These are phyloP conservation scores for Okapia johnstoni DNA, from an alignment of 2,113 vertebrate species.

Conservation along the genomic window DNA sequence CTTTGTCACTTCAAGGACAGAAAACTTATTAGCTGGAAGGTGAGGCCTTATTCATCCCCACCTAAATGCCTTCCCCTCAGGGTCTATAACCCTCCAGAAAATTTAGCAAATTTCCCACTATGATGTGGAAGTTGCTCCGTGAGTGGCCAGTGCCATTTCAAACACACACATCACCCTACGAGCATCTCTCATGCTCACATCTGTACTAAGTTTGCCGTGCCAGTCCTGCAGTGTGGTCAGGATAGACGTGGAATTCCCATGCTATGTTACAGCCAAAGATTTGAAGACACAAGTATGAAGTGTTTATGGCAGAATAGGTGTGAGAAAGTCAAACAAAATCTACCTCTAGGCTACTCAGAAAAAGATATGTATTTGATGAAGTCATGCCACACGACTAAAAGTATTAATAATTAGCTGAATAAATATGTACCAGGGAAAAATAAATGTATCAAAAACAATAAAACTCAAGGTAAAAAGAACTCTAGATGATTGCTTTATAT, in stretches of 20 bases:
- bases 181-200: neutral
- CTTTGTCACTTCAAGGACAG: neutral
- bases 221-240: accelerated
- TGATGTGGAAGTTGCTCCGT: neutral
- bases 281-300: neutral
- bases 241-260: neutral
- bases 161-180: neutral
- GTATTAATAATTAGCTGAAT: neutral
- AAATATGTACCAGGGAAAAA: neutral
- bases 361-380: neutral
- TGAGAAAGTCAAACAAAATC: neutral
- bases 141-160: neutral
- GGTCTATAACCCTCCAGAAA: neutral
- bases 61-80: neutral
- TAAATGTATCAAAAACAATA: neutral
- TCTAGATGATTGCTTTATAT: neutral
- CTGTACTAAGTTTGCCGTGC: neutral
- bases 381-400: neutral
- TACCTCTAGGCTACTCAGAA: neutral
- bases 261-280: neutral
- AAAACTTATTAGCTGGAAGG: neutral
- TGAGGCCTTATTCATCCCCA: neutral
- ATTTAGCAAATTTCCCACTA: neutral
- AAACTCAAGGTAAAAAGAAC: neutral
- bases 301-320: neutral